These are phyloP conservation scores for Caradrina kadenii DNA, from an alignment of 2,888 invertebrate species.

Conservation along the genomic window DNA sequence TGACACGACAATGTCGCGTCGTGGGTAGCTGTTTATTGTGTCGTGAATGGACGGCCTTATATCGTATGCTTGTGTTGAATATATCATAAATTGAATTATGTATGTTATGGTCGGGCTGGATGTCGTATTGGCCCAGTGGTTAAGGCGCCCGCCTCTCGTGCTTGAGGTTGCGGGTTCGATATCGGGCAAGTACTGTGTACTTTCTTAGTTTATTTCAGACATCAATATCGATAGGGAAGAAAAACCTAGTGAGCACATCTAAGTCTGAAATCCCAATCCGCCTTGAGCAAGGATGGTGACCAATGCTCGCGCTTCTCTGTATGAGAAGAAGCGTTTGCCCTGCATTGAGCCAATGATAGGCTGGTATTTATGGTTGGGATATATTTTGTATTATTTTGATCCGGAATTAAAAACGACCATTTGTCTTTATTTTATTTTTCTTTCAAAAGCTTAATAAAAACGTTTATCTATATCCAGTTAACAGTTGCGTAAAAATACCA, in stretches of 20 bases:
- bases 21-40: constrained; percentile 76
- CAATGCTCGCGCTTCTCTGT: too few species aligned
- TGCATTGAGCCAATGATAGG: too few species aligned
- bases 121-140: too few species aligned
- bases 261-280: too few species aligned
- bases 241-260: too few species aligned
- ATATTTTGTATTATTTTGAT: not conserved
- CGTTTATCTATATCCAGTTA: not conserved
- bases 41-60: constrained; percentile 68
- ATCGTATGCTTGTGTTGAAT: constrained; percentile 56
- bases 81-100: constrained; percentile 56
- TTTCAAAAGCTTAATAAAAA: not conserved
- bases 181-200: too few species aligned
- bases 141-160: too few species aligned
- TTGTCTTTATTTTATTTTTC: not conserved
- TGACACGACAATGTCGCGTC: constrained; percentile 78
- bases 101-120: constrained; percentile 22
- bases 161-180: too few species aligned
- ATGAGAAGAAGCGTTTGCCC: too few species aligned
- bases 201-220: too few species aligned
- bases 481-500: constrained; percentile 6
- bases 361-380: not conserved
- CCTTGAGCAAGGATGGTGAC: too few species aligned
- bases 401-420: not conserved
- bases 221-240: too few species aligned